phyloP scores from a whole-genome alignment of 1,140 invertebrate genomes.

The Carposina sasakii region DNA sequence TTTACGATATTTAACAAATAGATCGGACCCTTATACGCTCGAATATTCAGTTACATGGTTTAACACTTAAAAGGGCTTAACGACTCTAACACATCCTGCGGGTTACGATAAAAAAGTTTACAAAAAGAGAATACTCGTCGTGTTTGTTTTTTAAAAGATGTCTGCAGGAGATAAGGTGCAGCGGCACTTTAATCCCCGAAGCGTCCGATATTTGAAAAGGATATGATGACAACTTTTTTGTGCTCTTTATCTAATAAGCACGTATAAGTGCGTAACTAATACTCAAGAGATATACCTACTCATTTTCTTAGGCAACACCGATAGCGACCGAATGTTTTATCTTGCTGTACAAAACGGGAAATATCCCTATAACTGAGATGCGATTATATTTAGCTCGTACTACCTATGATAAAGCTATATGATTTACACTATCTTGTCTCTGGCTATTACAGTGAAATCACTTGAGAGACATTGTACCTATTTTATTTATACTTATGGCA shows the following conservation, averaged over 20 bases:
- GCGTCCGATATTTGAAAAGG: slow-evolving; percentile 70
- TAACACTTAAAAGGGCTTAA: slow-evolving; percentile 72
- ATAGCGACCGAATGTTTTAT: too few relatives aligned
- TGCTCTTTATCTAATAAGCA: slow-evolving; percentile 62
- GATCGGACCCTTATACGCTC: slow-evolving; percentile 63
- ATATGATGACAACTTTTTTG: slow-evolving; percentile 69
- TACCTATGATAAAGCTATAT: too few relatives aligned
- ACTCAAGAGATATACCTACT: slow-evolving; percentile 23
- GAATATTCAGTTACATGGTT: slow-evolving; percentile 71
- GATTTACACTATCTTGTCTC: too few relatives aligned
- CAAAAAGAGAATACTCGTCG: slow-evolving; percentile 61
- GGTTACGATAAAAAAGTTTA: slow-evolving; percentile 65
- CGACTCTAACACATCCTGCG: slow-evolving; percentile 70
- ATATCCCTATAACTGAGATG: too few relatives aligned
- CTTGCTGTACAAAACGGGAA: too few relatives aligned
- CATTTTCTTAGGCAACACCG: slow-evolving; percentile 21
- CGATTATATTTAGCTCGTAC: too few relatives aligned
- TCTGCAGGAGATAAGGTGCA: slow-evolving; percentile 63
- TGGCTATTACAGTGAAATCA: too few relatives aligned
- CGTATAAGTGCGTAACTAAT: slow-evolving; percentile 34
- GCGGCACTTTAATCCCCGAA: slow-evolving; percentile 67
- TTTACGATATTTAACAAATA: slow-evolving; percentile 69
- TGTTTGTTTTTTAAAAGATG: slow-evolving; percentile 72
- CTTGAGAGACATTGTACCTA: too few relatives aligned
- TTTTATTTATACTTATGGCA: too few relatives aligned